Percentiles rank a stretch among this genome's conserved stretches.
Evolutionary conservation across 92 coral and sea anemone genomes (phyloP).

Genomic region (Metridium senile): DNA sequence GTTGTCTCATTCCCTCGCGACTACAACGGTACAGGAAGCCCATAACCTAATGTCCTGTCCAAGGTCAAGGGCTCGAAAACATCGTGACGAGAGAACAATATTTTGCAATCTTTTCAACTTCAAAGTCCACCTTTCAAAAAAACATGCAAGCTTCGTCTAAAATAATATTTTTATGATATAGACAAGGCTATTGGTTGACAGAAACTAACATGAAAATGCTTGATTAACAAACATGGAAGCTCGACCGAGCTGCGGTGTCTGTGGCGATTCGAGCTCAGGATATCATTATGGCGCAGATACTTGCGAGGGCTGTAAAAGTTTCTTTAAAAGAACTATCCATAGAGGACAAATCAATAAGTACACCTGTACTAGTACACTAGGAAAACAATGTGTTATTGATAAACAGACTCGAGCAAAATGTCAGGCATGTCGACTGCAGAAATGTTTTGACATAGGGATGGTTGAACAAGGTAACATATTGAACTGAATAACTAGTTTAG

Average conservation of each 20-base stretch:
- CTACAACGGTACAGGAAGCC: too few species aligned
- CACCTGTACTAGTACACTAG: slow-evolving; percentile 48
- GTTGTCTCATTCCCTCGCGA: too few species aligned
- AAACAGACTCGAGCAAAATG: slow-evolving; percentile 84
- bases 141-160: too few species aligned
- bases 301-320: slow-evolving; percentile 98
- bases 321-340: slow-evolving; percentile 94
- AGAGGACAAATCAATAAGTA: slow-evolving; percentile 77
- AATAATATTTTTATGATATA: not conserved
- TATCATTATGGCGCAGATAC: slow-evolving; percentile 97
- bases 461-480: slow-evolving; percentile 74
- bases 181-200: not conserved
- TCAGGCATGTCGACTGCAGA: slow-evolving; percentile 86
- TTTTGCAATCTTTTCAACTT: too few species aligned
- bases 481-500: not conserved
- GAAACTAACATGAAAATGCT: not conserved
- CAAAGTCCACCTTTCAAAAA: too few species aligned
- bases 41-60: too few species aligned
- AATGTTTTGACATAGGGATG: slow-evolving; percentile 92
- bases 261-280: slow-evolving; percentile 85
- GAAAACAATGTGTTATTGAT: slow-evolving; percentile 70
- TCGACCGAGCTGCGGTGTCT: slow-evolving; percentile 72
- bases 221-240: slow-evolving; percentile 30
- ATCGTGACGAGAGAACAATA: too few species aligned
- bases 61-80: too few species aligned